These are phyloP conservation scores for Cercopithecus mona DNA, from an alignment of 2,113 vertebrate genomes.

Conservation along the genomic window DNA sequence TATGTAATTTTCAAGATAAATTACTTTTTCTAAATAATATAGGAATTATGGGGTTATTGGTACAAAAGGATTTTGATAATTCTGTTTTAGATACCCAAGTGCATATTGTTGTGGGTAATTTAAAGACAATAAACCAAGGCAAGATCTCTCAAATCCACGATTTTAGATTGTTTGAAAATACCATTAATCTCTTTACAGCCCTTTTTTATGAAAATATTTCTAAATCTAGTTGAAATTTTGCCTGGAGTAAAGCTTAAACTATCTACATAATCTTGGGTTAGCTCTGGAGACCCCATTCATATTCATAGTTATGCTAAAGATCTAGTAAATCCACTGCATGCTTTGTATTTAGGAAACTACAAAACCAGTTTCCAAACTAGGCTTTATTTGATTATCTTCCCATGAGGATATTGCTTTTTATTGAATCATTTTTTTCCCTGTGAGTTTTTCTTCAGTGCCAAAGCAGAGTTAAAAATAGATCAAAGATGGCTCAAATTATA, in stretches of 20 bases:
- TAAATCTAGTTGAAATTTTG: conserved; percentile 48
- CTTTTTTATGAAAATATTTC: conserved; percentile 61
- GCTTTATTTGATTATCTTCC: conserved; percentile 59
- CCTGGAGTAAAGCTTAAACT: conserved; percentile 38
- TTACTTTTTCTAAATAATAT: conserved; percentile 49
- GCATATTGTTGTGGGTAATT: conserved; percentile 10
- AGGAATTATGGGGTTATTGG: background rate
- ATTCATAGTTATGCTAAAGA: conserved; percentile 56
- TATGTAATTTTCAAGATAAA: conserved; percentile 43
- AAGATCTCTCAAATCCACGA: conserved; percentile 47
- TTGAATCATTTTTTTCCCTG: conserved; percentile 54
- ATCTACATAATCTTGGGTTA: conserved; percentile 56
- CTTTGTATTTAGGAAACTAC: conserved; percentile 33
- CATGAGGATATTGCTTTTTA: conserved; percentile 59
- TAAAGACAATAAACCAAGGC: conserved; percentile 45
- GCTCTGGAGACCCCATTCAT: conserved; percentile 29
- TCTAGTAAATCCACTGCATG: background rate
- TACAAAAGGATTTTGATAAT: conserved; percentile 50
- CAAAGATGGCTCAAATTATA: conserved; percentile 34
- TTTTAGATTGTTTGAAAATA: conserved; percentile 63
- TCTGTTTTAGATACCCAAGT: background rate
- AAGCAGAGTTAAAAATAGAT: conserved; percentile 68
- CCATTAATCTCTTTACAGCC: conserved; percentile 48
- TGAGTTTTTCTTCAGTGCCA: conserved; percentile 50
- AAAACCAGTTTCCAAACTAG: conserved; percentile 44